Evolutionary conservation across 2,888 invertebrate genomes (phyloP), one percentile per base, ranked within the genome.

Genomic region (Athetis lepigone): DNA sequence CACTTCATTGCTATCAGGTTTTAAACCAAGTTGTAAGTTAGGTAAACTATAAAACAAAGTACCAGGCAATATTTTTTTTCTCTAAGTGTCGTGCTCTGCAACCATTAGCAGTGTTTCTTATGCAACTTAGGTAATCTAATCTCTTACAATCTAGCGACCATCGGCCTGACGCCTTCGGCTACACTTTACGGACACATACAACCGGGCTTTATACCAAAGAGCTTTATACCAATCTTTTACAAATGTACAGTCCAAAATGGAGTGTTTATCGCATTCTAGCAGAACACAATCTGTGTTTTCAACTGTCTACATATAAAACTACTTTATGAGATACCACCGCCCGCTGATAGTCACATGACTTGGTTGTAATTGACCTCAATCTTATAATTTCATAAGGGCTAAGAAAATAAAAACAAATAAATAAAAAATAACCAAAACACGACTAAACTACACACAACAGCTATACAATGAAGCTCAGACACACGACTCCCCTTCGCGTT

Each of bases 161-260:
- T 27, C 62, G 21, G 18, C 21, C 51, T 25, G 67, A 21, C 54
- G 39, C 49, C n/a, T 27, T 56, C 8, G 27, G n/a, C 52, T 62
- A 52, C 50, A 68, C 52, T 47, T 63, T 42, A n/a, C 13, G 5
- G 0, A 8, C 18, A 18, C 69, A 69, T 56, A 57, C 63, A 63
- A 69, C 9, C 42, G 42, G 43, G 2, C 7, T 23, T 7, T 52
- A 36, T 27, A 27, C 18, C 3, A 0, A 13, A n/a, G 42, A 36
- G 2, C 7, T 23, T 7, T 52, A 36, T 27, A 27, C 18, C 3
- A 0, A 13, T 11, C 8, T 36, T 42, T 60, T 36, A 25, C 25
- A 19, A 36, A 0, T 42, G 27, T n/a, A n/a, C 11, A 27, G 19
- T 8, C 6, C 6, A n/a, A 27, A 49, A 33, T 9, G n/a, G 9